A percentile compares a stretch with the other conserved stretches of the same genome.
Conservation (phyloP, 2,888 invertebrate genomes). For the Lobophora halterata region DNA sequence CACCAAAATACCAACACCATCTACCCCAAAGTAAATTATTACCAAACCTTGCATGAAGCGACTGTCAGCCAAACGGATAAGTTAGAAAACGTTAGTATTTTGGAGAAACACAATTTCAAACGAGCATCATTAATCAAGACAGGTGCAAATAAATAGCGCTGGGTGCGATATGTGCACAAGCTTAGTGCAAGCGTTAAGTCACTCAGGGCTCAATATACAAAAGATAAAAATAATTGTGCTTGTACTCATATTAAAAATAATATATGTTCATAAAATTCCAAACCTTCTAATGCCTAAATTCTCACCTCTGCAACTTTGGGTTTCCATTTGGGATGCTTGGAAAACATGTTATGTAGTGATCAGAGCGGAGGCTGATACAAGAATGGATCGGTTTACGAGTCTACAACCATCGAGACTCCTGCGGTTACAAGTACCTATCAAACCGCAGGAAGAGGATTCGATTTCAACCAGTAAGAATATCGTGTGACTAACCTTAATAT, state of each 20-base stretch:
- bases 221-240: constrained; percentile 25
- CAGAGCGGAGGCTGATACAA: constrained; percentile 49
- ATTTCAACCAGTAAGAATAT: constrained; percentile 35
- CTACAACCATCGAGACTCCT: constrained; percentile 22
- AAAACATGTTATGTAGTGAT: constrained; percentile 71
- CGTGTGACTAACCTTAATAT: constrained; percentile 35
- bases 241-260: constrained; percentile 9
- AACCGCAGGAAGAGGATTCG: constrained; percentile 40
- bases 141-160: constrained; percentile 53
- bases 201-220: constrained; percentile 38
- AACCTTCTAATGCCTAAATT: constrained; percentile 23
- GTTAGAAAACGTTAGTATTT: constrained; percentile 77
- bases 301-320: constrained; percentile 71
- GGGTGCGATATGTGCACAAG: constrained; percentile 64
- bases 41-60: constrained; percentile 58
- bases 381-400: constrained; percentile 65
- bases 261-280: no score
- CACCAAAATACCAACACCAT: constrained; percentile 81
- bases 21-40: constrained; percentile 50
- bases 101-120: constrained; percentile 59
- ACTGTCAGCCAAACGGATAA: constrained; percentile 39
- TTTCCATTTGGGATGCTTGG: constrained; percentile 71
- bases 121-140: constrained; percentile 35
- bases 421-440: constrained; percentile 38
- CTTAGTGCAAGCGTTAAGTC: constrained; percentile 60